Conservation (phyloP, 2,113 vertebrate genomes). For the Ageneiosus marmoratus region DNA sequence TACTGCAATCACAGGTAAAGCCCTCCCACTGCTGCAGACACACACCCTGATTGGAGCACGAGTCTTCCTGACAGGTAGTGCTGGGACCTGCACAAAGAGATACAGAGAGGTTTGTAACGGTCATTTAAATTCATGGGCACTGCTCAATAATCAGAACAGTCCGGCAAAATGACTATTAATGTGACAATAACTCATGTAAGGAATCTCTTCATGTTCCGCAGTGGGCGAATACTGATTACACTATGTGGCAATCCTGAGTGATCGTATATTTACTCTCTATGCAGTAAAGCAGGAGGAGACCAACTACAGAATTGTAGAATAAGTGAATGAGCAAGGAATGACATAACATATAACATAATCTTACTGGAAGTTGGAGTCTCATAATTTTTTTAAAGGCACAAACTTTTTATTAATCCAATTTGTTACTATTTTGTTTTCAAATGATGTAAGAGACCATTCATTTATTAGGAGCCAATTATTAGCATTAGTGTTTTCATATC, state of each 20-base stretch:
- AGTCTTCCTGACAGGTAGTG: slow-evolving; percentile 97
- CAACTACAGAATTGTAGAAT: too few relatives aligned
- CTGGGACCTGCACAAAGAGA: slow-evolving; percentile 82
- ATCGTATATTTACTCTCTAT: not conserved
- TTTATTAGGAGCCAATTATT: slow-evolving; percentile 16
- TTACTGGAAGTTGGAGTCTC: too few relatives aligned
- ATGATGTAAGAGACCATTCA: not conserved
- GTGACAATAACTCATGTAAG: slow-evolving; percentile 6
- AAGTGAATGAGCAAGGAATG: not conserved
- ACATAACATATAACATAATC: not conserved
- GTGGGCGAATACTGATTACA: not conserved
- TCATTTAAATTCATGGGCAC: not conserved
- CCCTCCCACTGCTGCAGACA: slow-evolving; percentile 99
- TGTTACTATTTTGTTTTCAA: not conserved
- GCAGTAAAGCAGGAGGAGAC: not conserved
- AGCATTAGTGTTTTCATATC: not conserved
- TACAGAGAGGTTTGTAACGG: not conserved
- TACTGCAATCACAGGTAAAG: slow-evolving; percentile 97
- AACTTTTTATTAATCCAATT: not conserved
- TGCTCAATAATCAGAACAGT: not conserved
- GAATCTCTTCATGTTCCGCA: not conserved
- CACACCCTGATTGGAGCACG: slow-evolving; percentile 95
- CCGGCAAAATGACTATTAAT: not conserved
- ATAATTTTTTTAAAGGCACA: not conserved
- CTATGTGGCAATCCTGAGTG: not conserved